Evolutionary conservation across 2,797 vertebrate genomes (phyloP), one percentile per base, ranked within the genome.

Genomic region (Neosilurus mollespiculum): DNA sequence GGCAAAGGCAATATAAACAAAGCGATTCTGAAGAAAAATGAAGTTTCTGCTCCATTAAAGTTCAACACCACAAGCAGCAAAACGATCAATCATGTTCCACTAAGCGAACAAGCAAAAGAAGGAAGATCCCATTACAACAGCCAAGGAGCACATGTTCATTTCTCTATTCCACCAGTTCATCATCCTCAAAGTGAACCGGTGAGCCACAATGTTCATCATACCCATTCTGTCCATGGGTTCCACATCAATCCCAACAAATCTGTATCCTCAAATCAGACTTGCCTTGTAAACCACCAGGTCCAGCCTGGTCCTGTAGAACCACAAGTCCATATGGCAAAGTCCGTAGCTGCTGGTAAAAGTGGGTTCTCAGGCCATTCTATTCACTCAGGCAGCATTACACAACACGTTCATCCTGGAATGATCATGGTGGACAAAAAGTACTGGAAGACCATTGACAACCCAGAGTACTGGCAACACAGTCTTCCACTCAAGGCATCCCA

Each of bases 381-480:
- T 22, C 91, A 92, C 85, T 90, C 93, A 0, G 85, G 91, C 62
- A 90, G 91, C 87, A 87, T 87, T 84, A 91, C 94, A 78, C 96
- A 94, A 81, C 90, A 90, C 3, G 91, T 89, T 26, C 91, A 91
- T 78, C 89, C 89, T 14, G 89, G 93, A 73, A 93, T 92, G 58
- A 93, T 94, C 87, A 88, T 90, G 83, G 86, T 86, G 0, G 94
- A 94, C 77, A 94, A 97, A 91, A 98, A 97, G 93, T 94, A 97
- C 89, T 97, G 96, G 95, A 98, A 97, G 91, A 97, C 97, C 78
- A 99, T 98, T 90, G 98, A 99, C 94, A 99, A 99, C 95, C 98
- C 98, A 18, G 97, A 99, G 88, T 99, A 98, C 94, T 99, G 98
- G 98, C 97, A 99, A 90, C 97, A 98, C 93, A 99, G 98, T 92